Base-by-base conservation (phyloP, 1,140 invertebrate species). In the Papilio dardanus region DNA sequence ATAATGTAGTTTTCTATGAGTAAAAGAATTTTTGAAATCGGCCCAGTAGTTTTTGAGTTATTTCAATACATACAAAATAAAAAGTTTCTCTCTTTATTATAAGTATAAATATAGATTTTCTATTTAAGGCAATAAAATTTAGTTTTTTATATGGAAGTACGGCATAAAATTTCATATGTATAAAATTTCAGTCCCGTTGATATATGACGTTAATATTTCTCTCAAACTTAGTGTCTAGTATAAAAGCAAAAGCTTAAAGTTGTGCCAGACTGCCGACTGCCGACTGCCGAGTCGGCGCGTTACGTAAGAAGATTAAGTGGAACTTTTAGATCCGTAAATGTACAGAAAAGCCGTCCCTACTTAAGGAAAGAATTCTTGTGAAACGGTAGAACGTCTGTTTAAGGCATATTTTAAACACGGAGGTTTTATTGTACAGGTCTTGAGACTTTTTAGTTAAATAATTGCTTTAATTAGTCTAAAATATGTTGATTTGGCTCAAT, bases 321-420 rank as follows among this genome's bases (percentile, higher is more conserved):
- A 62, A 62, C 54, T 62, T 62, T 62, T 62, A 28, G 54, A 62
- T 62, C 54, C 54, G 12, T 28, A 62, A 62, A 62, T 62, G 54
- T 62, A 62, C 10, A 62, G 54, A 62, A 62, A 28, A 62, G 54
- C 54, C 14, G 12, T 62, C 24, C 12, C 54, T 19, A 62, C 50
- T 54, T 54, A 28, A 28, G 12, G 21, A 8, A 62, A 62, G 10
- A 62, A 62, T 62, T 62, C 24, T 30, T 62, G 21, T 28, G 54
- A 28, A 62, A 58, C 21, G 21, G 21, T 58, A 58, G 28, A 24
- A 28, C 24, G 24, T 21, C 6, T 62, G 24, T 28, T 5, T 30
- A 6, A 19, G 42, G 19, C 16, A 46, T 46, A 19, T n/a, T 46
- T 42, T 19, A 19, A 46, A 46, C n/a, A n/a, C 1, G n/a, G 16